Conservation (phyloP, 2,888 invertebrate genomes). For the Eilema sororculum region DNA sequence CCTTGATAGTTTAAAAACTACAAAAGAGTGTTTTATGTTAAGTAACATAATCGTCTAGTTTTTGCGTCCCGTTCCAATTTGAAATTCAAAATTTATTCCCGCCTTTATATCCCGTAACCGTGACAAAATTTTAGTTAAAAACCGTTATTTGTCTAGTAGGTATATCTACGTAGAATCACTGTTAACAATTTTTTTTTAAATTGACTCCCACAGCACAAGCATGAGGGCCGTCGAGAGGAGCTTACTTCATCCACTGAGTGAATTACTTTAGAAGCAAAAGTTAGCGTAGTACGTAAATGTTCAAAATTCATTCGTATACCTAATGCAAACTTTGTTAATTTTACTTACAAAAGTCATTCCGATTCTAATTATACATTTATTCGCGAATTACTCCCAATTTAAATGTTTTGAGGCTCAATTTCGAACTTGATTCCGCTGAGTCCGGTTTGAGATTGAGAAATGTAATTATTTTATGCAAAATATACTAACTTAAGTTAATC, state of each 20-base stretch:
- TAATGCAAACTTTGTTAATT: slow-evolving; percentile 39
- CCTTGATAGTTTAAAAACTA: too few species aligned
- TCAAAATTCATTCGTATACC: slow-evolving; percentile 1
- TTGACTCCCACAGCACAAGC: not conserved
- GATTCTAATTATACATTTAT: slow-evolving; percentile 34
- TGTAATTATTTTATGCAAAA: slow-evolving; percentile 12
- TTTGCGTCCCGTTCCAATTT: too few species aligned
- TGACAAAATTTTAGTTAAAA: too few species aligned
- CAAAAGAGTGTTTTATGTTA: too few species aligned
- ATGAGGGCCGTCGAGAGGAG: not conserved
- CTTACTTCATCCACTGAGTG: not conserved
- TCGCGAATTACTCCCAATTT: slow-evolving; percentile 24
- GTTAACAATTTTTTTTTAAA: too few species aligned
- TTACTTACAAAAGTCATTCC: slow-evolving; percentile 34
- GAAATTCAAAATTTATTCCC: too few species aligned
- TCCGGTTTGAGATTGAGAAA: slow-evolving; percentile 16
- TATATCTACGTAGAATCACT: too few species aligned
- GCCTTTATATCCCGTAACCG: too few species aligned
- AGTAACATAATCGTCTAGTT: too few species aligned
- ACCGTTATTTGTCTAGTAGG: too few species aligned
- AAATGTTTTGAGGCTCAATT: slow-evolving; percentile 24
- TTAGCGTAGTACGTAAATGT: not conserved
- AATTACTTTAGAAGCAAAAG: not conserved
- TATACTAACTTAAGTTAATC: not conserved
- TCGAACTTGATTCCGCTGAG: slow-evolving; percentile 6